These are phyloP conservation scores for Frankliniella fusca DNA, from an alignment of 2,888 invertebrate genomes.

Conservation along the genomic window DNA sequence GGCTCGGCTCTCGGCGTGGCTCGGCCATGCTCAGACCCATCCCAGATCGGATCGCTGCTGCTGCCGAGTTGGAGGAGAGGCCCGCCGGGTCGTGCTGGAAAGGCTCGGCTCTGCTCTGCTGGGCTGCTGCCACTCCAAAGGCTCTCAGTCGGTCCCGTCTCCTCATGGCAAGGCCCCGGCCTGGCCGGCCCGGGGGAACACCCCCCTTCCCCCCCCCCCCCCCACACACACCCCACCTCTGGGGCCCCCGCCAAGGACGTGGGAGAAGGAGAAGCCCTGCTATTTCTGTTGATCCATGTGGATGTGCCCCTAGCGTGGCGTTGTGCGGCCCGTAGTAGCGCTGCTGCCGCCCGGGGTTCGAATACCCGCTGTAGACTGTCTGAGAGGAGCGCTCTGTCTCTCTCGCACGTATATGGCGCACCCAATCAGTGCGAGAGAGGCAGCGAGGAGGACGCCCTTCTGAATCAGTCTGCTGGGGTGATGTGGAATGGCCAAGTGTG, in stretches of 20 bases:
- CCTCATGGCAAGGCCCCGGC: too few relatives aligned
- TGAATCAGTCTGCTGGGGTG: too few relatives aligned
- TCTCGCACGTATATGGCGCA: not conserved
- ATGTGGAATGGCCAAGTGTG: not conserved
- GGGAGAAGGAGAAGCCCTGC: conserved; percentile 3
- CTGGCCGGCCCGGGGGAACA: too few relatives aligned
- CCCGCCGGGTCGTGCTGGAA: not conserved
- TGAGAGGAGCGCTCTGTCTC: not conserved
- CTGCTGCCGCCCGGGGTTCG: not conserved
- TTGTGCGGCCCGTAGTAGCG: not conserved
- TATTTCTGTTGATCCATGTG: not conserved
- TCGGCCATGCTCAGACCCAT: not conserved
- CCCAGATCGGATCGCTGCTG: too few relatives aligned
- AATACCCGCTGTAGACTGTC: not conserved
- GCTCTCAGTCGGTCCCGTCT: too few relatives aligned
- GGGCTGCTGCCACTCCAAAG: not conserved
- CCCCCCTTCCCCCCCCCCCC: too few relatives aligned
- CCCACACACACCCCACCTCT: too few relatives aligned
- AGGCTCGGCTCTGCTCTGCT: not conserved
- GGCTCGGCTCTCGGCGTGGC: conserved; percentile 5
- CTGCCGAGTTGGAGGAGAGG: not conserved
- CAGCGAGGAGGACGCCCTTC: not conserved
- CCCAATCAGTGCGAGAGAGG: not conserved
- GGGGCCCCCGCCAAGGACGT: not conserved
- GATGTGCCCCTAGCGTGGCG: not conserved